These are phyloP conservation scores for Gulo gulo DNA, from an alignment of 2,113 vertebrate species.

Conservation along the genomic window DNA sequence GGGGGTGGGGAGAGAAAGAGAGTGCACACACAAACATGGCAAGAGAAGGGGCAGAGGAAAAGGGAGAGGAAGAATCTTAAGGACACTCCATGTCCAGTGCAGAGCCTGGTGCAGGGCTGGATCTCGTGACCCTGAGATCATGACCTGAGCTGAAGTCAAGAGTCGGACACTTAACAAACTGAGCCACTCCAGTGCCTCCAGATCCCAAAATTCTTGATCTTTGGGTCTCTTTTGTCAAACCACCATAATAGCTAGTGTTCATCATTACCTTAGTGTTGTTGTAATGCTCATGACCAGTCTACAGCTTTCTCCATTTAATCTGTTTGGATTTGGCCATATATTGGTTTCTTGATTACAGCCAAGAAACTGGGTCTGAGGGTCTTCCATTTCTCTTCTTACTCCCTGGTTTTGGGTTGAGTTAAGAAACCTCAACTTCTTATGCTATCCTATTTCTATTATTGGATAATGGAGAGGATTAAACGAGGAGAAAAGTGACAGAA, in stretches of 20 bases:
- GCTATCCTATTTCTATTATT: neutral
- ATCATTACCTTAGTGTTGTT: neutral
- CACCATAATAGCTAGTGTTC: neutral
- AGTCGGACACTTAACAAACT: neutral
- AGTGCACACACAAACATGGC: neutral
- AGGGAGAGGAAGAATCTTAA: neutral
- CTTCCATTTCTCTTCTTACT: neutral
- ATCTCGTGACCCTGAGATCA: neutral
- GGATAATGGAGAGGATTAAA: conserved; percentile 22
- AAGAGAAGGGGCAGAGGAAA: neutral
- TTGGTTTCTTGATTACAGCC: neutral
- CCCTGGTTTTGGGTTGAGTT: neutral
- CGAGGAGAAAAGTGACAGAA: conserved; percentile 18
- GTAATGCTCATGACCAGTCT: neutral
- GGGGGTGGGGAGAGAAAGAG: neutral
- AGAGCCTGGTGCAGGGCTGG: neutral
- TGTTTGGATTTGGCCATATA: neutral
- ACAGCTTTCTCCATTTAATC: neutral
- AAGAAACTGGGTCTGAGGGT: neutral
- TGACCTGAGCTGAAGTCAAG: neutral
- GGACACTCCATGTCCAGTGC: neutral
- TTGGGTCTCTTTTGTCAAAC: neutral
- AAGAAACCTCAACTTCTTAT: neutral
- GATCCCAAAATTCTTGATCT: neutral
- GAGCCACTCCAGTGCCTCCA: neutral